Evolutionary conservation across 2,113 vertebrate species (phyloP).

Genomic region (Catharus fuscescens): DNA sequence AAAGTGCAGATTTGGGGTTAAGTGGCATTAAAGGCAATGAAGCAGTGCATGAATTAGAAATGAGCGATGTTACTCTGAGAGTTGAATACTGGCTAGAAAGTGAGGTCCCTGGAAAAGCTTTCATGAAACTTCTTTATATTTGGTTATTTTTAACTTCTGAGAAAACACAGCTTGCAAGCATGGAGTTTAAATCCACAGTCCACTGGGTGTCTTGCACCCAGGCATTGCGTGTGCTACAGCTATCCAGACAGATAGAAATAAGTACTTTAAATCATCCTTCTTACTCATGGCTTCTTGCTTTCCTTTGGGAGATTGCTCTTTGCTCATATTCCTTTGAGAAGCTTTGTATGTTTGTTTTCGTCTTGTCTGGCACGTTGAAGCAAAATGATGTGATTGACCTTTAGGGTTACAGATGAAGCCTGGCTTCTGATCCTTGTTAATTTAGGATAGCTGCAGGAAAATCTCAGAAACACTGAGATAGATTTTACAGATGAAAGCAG

Average conservation of each 20-base stretch:
- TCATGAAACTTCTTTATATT: neutral
- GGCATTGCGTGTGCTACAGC: neutral
- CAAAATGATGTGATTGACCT: constrained; percentile 36
- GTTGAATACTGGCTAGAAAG: neutral
- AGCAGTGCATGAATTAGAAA: neutral
- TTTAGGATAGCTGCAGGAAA: neutral
- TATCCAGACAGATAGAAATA: neutral
- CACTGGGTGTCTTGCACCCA: neutral
- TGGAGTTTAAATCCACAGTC: neutral
- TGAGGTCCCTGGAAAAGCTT: neutral
- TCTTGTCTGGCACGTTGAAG: neutral
- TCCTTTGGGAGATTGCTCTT: neutral
- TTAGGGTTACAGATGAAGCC: neutral
- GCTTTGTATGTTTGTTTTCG: neutral
- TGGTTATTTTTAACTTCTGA: neutral
- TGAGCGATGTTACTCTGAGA: neutral
- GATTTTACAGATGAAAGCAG: constrained; percentile 13
- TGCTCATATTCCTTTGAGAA: neutral
- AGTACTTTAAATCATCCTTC: neutral
- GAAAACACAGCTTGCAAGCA: neutral
- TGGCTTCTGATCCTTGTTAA: neutral
- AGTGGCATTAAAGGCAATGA: constrained; percentile 6
- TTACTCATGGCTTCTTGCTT: neutral
- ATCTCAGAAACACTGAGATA: neutral
- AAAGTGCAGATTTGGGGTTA: neutral